Evolutionary conservation across 2,888 invertebrate species (phyloP), one percentile per base, ranked within the genome.

Genomic region (Lasius platythorax): DNA sequence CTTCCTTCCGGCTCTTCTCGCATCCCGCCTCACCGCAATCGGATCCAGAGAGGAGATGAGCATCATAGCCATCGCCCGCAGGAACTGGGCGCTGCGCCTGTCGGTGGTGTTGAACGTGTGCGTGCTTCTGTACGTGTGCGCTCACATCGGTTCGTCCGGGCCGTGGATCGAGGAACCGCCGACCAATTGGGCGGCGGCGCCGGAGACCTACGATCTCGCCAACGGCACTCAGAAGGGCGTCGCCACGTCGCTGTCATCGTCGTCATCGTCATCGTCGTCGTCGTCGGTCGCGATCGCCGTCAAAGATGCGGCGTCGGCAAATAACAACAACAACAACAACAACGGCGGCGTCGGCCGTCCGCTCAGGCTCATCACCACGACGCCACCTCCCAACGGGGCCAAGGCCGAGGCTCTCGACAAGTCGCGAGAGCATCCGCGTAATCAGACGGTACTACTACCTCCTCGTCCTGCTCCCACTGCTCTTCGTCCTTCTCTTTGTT

Each of bases 91-190:
- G 95, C 96, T 97, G 94, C 96, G 97, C 92, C 96, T 97, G 95
- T 97, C 97, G 95, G 97, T 97, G 92, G 96, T 97, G 85, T 96
- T 97, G 91, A 97, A 97, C 94, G 96, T 97, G 88, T 97, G 96
- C 90, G 97, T 97, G 81, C 95, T 97, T 83, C 95, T 97, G 87
- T 97, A 97, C 95, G 96, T 97, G 88, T 97, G 97, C 92, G 96
- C 97, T 94, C 97, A 97, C 93, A 95, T 96, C 84, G 96, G 94
- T 37, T 91, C 93, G 18, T 93, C 93, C 83, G 94, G 93, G 76
- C 95, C 95, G 6, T 95, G 94, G 95, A 92, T 93, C 91, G 96
- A 96, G 88, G 94, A 94, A 78, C 95, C 91, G 28, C 95, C 91
- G 78, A 88, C 89, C 12, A 92, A 92, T 73, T 94, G 93, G 93